These are phyloP conservation scores for Blomia tropicalis DNA, from an alignment of 2,888 invertebrate species.

Conservation along the genomic window DNA sequence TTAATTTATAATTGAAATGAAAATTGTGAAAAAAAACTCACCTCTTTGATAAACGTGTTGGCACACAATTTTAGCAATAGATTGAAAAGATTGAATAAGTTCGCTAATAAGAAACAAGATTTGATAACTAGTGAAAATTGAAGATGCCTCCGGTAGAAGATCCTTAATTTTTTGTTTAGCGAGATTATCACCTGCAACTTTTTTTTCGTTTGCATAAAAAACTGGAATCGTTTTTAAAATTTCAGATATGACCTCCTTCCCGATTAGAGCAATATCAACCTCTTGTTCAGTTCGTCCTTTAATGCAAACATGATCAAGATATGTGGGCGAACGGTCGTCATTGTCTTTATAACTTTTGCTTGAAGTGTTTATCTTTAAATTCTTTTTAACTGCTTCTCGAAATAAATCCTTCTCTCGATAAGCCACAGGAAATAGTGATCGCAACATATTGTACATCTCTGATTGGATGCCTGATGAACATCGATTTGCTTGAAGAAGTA, in stretches of 20 bases:
- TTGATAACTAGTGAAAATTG: background rate
- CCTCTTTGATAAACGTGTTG: background rate
- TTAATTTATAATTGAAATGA: background rate
- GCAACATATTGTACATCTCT: slow-evolving; percentile 1
- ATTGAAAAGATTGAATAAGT: background rate
- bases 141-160: background rate
- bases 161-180: background rate
- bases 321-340: background rate
- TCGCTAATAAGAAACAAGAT: background rate
- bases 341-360: background rate
- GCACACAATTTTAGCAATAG: background rate
- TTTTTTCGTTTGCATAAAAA: background rate
- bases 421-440: background rate
- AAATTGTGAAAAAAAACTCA: background rate
- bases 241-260: background rate
- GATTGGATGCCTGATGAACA: background rate
- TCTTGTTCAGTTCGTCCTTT: background rate
- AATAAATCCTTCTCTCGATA: background rate
- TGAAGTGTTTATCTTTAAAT: background rate
- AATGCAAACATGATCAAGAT: background rate
- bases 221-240: background rate
- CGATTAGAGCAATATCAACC: background rate
- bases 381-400: background rate
- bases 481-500: background rate
- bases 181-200: background rate